phyloP scores from a whole-genome alignment of 2,797 vertebrate species.

The Molossus molossus region DNA sequence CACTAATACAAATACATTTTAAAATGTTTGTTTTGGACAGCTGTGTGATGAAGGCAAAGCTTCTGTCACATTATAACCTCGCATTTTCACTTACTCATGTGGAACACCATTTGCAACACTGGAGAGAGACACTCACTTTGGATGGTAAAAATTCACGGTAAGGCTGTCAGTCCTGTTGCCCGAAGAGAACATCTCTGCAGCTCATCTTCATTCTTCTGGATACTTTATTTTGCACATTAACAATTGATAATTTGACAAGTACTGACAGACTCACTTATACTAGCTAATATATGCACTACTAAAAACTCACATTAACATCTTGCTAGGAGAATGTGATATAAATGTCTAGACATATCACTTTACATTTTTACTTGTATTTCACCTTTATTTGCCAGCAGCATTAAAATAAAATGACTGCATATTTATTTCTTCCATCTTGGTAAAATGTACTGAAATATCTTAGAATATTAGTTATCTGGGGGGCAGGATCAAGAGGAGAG shows the following conservation, averaged over 20 bases:
- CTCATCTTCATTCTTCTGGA: neutral
- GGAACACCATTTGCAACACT: neutral
- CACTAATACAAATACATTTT: neutral
- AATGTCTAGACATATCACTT: constrained; percentile 5
- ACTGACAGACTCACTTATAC: neutral
- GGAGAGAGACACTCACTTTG: neutral
- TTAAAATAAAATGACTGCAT: neutral
- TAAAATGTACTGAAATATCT: neutral
- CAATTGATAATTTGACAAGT: constrained; percentile 53
- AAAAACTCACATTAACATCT: constrained; percentile 42
- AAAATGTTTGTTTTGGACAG: constrained; percentile 19
- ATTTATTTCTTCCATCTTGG: neutral
- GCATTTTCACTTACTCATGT: constrained; percentile 6
- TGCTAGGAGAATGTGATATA: neutral
- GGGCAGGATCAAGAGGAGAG: no score
- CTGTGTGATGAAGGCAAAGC: neutral
- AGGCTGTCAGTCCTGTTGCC: neutral
- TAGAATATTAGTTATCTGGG: neutral
- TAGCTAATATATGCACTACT: neutral
- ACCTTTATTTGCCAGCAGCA: neutral
- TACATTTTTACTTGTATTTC: neutral
- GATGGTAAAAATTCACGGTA: neutral
- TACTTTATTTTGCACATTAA: constrained; percentile 56
- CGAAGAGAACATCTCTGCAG: neutral
- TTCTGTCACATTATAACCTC: neutral